Evolutionary conservation across 2,797 vertebrate species (phyloP).

Genomic region (Novumbra hubbsi): DNA sequence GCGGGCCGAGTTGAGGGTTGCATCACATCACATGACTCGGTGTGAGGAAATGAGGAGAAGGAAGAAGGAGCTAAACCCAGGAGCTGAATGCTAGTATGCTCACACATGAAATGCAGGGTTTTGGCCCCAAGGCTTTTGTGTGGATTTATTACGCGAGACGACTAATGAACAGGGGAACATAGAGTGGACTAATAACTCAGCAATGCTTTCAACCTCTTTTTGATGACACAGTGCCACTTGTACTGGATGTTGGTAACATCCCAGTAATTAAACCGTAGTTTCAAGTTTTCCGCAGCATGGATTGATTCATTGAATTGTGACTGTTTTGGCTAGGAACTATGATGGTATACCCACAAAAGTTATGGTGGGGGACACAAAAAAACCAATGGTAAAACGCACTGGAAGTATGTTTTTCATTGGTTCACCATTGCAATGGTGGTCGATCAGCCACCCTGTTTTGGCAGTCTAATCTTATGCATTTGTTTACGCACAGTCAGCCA

Average conservation of each 20-base stretch:
- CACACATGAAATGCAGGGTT: slow-evolving; percentile 55
- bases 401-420: too few relatives aligned
- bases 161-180: slow-evolving; percentile 37
- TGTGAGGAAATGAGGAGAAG: background rate
- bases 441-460: background rate
- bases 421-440: too few relatives aligned
- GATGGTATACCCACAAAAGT: too few relatives aligned
- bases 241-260: too few relatives aligned
- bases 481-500: background rate
- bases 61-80: slow-evolving; percentile 1
- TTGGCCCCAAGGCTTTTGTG: slow-evolving; percentile 4
- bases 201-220: slow-evolving; percentile 2
- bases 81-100: slow-evolving; percentile 41
- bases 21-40: too few relatives aligned
- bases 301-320: too few relatives aligned
- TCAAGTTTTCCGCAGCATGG: too few relatives aligned
- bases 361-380: too few relatives aligned
- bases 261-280: too few relatives aligned
- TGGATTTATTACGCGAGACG: slow-evolving; percentile 17
- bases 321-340: too few relatives aligned
- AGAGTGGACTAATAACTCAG: slow-evolving; percentile 10
- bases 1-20: too few relatives aligned
- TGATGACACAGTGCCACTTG: slow-evolving; percentile 34
- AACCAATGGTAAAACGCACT: too few relatives aligned
- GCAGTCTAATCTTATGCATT: background rate